Base-by-base conservation (phyloP, 2,113 vertebrate species). In the Elephantulus edwardii region DNA sequence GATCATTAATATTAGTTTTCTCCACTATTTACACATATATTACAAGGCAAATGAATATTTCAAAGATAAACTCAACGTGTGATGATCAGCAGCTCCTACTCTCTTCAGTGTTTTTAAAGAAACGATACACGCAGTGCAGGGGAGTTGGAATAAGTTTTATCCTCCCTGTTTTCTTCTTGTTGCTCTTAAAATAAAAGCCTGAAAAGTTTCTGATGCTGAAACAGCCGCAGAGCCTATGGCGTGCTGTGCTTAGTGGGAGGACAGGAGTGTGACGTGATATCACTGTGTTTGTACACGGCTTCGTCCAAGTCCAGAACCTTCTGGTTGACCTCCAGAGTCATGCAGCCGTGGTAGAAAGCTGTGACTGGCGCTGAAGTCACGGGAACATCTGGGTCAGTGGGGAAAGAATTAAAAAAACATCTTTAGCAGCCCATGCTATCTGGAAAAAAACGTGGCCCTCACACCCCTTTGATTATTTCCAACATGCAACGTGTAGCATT, bases 211-310 rank as follows among this genome's bases (percentile, higher is more conserved):
- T 83, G 58, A 86, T 84, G 96, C 95, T 83, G 19, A 96, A 95
- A 96, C 93, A 91, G 95, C 74, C 80, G 79, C 87, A 87, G 86
- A 94, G 94, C 83, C 97, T 98, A 98, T 92, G 94, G 96, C 35
- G 48, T 44, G 4, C 82, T 86, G 2, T 46, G 93, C 95, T 95
- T 86, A 0, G 94, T 80, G 0, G 96, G 97, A 89, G 99, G 99
- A 95, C 99, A 99, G 96, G 99, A 99, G 95, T 99, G 99, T 14
- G 99, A 99, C 86, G 98, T 98, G 96, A 99, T 99, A 96, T 99
- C 98, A 4, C 97, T 98, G 97, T 99, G 98, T 94, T 99, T 99
- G 95, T 99, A 97, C 64, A 97, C 72, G 68, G 99, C 99, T 42
- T 98, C 97, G 3, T 99, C 99, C 92, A 99, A 97, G 95, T 99